Evolutionary conservation across 2,888 invertebrate genomes (phyloP), one percentile per base, ranked within the genome.

Genomic region (Crocallis elinguaria): DNA sequence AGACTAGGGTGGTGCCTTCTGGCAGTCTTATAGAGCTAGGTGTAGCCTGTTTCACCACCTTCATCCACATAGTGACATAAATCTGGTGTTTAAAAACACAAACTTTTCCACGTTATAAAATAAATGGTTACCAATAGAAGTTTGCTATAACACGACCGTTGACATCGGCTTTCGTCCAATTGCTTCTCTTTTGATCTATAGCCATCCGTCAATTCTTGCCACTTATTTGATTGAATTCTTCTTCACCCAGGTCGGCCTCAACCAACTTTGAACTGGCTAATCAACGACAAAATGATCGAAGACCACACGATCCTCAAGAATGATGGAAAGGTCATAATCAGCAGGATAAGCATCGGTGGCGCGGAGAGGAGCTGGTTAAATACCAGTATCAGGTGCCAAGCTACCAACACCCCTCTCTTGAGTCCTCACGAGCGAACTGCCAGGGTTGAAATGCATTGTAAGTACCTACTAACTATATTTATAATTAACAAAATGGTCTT

Each of bases 311-410:
- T 94, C 50, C 93, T 94, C 44, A 93, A 93, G 62, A 94, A 94
- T 70, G 94, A 94, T 29, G 94, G 94, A 35, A 94, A 88, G 51
- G 93, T 96, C 55, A 94, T 96, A 64, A 94, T 96, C 65, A 97
- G 96, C 86, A 93, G 94, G 63, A 92, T 97, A 75, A 94, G 94
- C 79, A 94, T 97, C 57, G 93, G 93, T 13, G 93, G 94, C 32
- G 93, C 97, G 41, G 94, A 94, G 67, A 92, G 97, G 57, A 94
- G 94, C 69, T 95, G 96, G 85, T 92, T 96, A 62, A 96, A 97
- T 85, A 95, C 95, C 60, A 95, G 95, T 49, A 96, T 95, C 82
- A 94, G 95, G 74, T 97, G 97, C 79, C 96, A 96, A 79, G 97
- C 97, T 8, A 94, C 95, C 62, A 97, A 97, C 80, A 97, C 97